Conservation (phyloP, 2,797 vertebrate species). For the Cynodonichthys magdalenae region DNA sequence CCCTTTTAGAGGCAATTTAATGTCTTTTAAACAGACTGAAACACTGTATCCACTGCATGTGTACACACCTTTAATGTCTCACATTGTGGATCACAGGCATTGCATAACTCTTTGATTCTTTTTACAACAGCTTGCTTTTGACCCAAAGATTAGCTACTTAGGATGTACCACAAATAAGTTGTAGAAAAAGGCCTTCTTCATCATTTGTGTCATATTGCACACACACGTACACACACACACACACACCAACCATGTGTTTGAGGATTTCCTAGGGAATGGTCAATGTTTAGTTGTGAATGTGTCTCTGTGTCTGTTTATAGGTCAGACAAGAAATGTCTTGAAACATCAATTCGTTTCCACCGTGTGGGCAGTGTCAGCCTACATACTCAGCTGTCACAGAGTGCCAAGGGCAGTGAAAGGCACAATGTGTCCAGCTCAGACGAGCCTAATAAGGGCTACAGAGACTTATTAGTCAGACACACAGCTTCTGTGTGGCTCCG, state of each 20-base stretch:
- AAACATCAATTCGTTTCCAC: conserved; percentile 23
- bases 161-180: not conserved
- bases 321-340: conserved; percentile 22
- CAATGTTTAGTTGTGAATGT: conserved; percentile 20
- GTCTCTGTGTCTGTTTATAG: conserved; percentile 6
- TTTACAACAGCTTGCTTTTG: not conserved
- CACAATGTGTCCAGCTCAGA: conserved; percentile 42
- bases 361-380: conserved; percentile 34
- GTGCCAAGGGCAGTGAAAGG: conserved; percentile 22
- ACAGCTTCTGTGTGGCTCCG: conserved; percentile 30
- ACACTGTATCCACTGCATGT: no score
- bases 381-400: conserved; percentile 14
- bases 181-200: not conserved
- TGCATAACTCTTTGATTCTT: not conserved
- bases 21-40: no score
- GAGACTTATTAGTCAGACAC: conserved; percentile 69
- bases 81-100: no score
- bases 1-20: no score
- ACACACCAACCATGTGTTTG: conserved; percentile 17
- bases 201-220: conserved; percentile 12
- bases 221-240: not conserved
- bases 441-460: conserved; percentile 65
- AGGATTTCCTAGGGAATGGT: conserved; percentile 5
- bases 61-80: no score
- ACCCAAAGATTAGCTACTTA: not conserved